Base-by-base conservation (phyloP, 1,140 invertebrate species). In the Meloidogyne chitwoodi region DNA sequence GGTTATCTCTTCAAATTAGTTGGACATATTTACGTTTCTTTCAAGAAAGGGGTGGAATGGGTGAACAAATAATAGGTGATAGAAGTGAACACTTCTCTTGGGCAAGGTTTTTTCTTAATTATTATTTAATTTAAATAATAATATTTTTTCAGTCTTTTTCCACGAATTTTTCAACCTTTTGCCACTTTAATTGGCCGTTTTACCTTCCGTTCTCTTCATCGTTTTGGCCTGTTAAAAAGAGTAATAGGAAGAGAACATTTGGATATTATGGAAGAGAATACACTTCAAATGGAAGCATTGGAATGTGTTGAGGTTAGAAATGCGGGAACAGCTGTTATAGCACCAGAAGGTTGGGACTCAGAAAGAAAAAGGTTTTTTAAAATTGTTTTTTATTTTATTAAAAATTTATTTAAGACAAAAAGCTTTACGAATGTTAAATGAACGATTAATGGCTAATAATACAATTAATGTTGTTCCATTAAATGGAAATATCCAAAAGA, bases 1-100 rank as follows among this genome's bases (percentile, higher is more conserved):
- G 31, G 24, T 73, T 73, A 16, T 73, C 70, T 19, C 34, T 64
- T 64, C 85, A 86, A 78, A 76, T 85, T 22, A 70, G 74, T 6
- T 85, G 84, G 84, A 81, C 81, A 4, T 85, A 85, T 77, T 80
- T 85, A 29, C 83, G 84, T n/a, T 85, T 87, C 67, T 79, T 79
- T 66, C 80, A 85, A 74, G 44, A 26, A 29, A 64, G 74, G 12
- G 79, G 63, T 16, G 64, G 26, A 26, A 82, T 75, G 27, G 44
- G 34, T 8, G 62, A 81, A 16, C 26, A 68, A 22, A 48, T 62
- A 38, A 34, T 74, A 29, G 80, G 80, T 22, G 80, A 81, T 34
- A 26, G 78, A n/a, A 81, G 80, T 64, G 80, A 81, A 22, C 80
- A 81, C 31, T 81, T 81, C 48, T 34, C 79, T n/a, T 81, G 80